Percentiles rank a stretch among this genome's conserved stretches.
Evolutionary conservation across 53 echinoderm and acorn worm species (phyloP).

Genomic region (Zoroaster sp.): DNA sequence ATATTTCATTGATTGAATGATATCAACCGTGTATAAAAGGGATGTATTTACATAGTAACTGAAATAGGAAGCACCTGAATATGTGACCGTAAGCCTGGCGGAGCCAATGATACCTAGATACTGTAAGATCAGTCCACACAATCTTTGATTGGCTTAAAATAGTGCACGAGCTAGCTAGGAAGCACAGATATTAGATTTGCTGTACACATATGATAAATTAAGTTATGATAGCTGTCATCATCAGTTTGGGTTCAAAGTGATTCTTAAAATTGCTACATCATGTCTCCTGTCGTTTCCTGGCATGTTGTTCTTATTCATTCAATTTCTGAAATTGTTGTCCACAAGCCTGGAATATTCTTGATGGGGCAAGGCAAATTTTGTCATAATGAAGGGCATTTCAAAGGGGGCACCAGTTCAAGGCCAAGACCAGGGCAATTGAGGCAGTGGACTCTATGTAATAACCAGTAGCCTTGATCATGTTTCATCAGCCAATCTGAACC

Average conservation of each 20-base stretch:
- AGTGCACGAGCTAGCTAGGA: neutral
- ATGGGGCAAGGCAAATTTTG: no score
- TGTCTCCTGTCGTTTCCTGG: neutral
- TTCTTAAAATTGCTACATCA: neutral
- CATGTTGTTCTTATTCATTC: no score
- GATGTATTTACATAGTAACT: neutral
- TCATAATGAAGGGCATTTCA: no score
- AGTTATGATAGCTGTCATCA: neutral
- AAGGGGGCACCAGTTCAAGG: no score
- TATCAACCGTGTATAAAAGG: neutral
- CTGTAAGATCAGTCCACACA: neutral
- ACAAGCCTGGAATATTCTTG: no score
- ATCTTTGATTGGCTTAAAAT: no score
- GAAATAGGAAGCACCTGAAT: neutral
- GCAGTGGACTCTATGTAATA: no score
- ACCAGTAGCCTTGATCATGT: no score
- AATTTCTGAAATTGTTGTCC: no score
- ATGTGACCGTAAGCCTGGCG: neutral
- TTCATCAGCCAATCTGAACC: no score
- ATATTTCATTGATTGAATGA: neutral
- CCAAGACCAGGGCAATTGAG: no score
- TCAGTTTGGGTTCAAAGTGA: neutral
- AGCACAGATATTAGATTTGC: neutral
- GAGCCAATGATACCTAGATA: neutral
- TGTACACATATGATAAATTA: neutral